Percentiles rank a stretch among this genome's conserved stretches.
Evolutionary conservation across 2,888 invertebrate genomes (phyloP).

Genomic region (Parthenolecanium corni): DNA sequence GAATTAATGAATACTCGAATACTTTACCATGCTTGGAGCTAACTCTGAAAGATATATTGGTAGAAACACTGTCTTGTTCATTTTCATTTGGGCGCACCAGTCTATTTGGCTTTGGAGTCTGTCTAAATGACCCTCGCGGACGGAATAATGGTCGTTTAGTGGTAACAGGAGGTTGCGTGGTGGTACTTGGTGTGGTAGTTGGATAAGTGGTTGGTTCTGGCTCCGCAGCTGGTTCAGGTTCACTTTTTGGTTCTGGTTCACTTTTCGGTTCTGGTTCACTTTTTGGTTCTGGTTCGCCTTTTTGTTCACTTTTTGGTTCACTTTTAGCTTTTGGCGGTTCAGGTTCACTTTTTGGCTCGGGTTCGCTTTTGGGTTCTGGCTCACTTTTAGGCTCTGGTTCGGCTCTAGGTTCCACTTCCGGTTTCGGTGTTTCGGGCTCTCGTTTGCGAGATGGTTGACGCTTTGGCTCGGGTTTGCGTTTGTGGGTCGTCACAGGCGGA

Average conservation of each 20-base stretch:
- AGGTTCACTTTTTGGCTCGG: slow-evolving; percentile 33
- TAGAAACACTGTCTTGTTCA: slow-evolving; percentile 32
- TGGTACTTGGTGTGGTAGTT: slow-evolving; percentile 32
- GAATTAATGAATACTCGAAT: neutral
- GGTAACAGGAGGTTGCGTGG: slow-evolving; percentile 24
- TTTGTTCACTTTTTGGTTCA: slow-evolving; percentile 34
- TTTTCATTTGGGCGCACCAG: slow-evolving; percentile 7
- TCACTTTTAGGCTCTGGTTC: slow-evolving; percentile 36
- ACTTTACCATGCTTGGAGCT: slow-evolving; percentile 33
- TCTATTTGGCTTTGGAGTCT: neutral
- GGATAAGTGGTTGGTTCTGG: slow-evolving; percentile 37
- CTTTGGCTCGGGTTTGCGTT: slow-evolving; percentile 39
- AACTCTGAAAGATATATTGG: slow-evolving; percentile 36
- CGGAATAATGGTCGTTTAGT: slow-evolving; percentile 14
- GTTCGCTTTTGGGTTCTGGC: slow-evolving; percentile 35
- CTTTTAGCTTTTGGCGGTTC: slow-evolving; percentile 34
- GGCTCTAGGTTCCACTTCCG: slow-evolving; percentile 33
- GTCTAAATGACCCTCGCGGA: slow-evolving; percentile 12
- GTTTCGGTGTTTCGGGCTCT: neutral
- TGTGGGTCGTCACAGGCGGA: slow-evolving; percentile 31
- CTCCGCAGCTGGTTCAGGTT: slow-evolving; percentile 36
- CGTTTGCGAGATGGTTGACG: slow-evolving; percentile 13
- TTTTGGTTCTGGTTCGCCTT: slow-evolving; percentile 41
- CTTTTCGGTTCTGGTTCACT: slow-evolving; percentile 37
- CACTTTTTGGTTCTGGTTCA: slow-evolving; percentile 35